phyloP scores from a whole-genome alignment of 2,113 vertebrate genomes.

The Sinocyclocheilus anshuiensis region DNA sequence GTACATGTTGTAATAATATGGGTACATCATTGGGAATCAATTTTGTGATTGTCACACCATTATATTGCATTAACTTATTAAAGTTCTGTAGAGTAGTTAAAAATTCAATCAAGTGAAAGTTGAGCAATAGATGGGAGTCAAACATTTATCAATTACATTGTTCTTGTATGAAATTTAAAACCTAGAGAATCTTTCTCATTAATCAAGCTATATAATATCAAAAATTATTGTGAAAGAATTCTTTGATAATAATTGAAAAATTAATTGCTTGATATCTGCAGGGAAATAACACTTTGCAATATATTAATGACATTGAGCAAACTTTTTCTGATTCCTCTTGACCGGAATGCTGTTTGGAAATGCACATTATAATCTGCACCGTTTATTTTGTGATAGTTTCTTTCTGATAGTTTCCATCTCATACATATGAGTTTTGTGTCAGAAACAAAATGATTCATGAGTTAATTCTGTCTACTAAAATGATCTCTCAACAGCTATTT shows the following conservation, averaged over 20 bases:
- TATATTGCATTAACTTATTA: constrained; percentile 29
- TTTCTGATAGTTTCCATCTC: neutral
- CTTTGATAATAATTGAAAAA: constrained; percentile 59
- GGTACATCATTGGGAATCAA: neutral
- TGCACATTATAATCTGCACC: too few species aligned
- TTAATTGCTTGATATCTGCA: constrained; percentile 58
- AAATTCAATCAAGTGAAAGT: constrained; percentile 44
- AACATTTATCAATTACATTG: constrained; percentile 49
- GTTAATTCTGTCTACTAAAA: neutral
- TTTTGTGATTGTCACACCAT: constrained; percentile 18
- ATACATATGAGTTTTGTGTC: neutral
- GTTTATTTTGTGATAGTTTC: neutral
- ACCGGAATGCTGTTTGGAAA: neutral
- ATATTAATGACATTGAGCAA: constrained; percentile 46
- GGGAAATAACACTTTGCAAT: constrained; percentile 48
- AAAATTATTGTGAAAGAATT: constrained; percentile 44
- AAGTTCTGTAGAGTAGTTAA: constrained; percentile 47
- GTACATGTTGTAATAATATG: neutral
- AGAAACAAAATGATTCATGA: neutral
- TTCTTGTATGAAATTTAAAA: constrained; percentile 52
- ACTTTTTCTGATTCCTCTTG: neutral
- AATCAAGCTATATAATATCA: constrained; percentile 54
- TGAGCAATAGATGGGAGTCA: constrained; percentile 23
- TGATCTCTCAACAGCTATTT: neutral
- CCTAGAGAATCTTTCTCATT: constrained; percentile 50